phyloP scores from a whole-genome alignment of 2,113 vertebrate species.

The Emberiza fucata region DNA sequence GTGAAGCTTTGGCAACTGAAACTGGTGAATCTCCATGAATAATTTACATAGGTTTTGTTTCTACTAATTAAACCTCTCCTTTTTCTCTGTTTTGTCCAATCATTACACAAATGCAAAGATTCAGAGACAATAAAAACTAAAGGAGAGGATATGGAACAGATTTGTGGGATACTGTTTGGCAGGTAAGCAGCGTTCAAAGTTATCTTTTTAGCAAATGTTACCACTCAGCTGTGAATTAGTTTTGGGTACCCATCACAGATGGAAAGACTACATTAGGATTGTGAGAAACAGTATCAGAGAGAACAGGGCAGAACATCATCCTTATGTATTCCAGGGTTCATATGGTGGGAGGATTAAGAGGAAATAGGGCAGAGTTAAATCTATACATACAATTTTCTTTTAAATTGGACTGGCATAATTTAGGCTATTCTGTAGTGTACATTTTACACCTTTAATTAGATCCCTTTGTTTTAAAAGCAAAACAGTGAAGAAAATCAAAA shows the following conservation, averaged over 20 bases:
- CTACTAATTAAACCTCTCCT: background rate
- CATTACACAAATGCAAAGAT: background rate
- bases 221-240: background rate
- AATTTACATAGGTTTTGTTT: background rate
- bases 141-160: background rate
- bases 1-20: background rate
- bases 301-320: background rate
- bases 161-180: background rate
- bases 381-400: background rate
- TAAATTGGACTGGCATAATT: background rate
- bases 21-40: background rate
- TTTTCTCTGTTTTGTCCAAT: background rate
- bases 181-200: slow-evolving; percentile 23
- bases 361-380: background rate
- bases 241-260: background rate
- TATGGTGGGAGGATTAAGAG: background rate
- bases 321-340: background rate
- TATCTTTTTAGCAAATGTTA: slow-evolving; percentile 4
- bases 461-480: background rate
- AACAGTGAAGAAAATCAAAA: background rate
- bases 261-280: background rate
- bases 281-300: background rate
- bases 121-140: background rate
- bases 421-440: background rate
- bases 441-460: background rate